phyloP scores from a whole-genome alignment of 2,888 invertebrate species.

The Sthenelais limicola region DNA sequence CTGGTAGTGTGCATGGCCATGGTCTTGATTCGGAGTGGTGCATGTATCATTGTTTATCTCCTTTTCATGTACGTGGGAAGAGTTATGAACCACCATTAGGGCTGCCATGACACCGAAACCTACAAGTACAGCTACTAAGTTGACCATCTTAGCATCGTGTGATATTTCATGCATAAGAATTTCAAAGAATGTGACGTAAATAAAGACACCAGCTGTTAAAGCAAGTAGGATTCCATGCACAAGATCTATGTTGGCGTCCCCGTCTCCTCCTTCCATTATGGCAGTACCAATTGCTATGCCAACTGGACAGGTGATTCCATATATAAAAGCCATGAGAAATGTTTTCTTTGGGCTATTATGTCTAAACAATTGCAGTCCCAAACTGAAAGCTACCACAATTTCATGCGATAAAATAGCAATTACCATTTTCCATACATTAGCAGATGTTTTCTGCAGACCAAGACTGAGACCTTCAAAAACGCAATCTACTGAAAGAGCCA shows the following conservation, averaged over 20 bases:
- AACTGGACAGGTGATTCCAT: slow-evolving; percentile 52
- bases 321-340: slow-evolving; percentile 20
- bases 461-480: slow-evolving; percentile 76
- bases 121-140: not conserved
- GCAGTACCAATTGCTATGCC: slow-evolving; percentile 53
- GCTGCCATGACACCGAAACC: slow-evolving; percentile 36
- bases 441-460: slow-evolving; percentile 72
- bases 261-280: slow-evolving; percentile 48
- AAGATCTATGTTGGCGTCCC: slow-evolving; percentile 53
- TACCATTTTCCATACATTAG: slow-evolving; percentile 63
- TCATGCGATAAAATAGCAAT: slow-evolving; percentile 76
- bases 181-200: slow-evolving; percentile 96
- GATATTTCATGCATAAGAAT: slow-evolving; percentile 81
- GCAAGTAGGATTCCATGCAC: slow-evolving; percentile 78
- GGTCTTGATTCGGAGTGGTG: no score
- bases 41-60: no score
- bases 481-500: slow-evolving; percentile 76
- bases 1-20: no score
- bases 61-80: no score
- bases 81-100: not conserved
- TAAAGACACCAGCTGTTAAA: slow-evolving; percentile 89
- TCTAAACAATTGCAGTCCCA: slow-evolving; percentile 72
- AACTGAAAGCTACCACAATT: slow-evolving; percentile 75
- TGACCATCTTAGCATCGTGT: not conserved
- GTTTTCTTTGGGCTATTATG: slow-evolving; percentile 17